phyloP scores from a whole-genome alignment of 2,113 vertebrate species.

The Anser brachyrhynchus region DNA sequence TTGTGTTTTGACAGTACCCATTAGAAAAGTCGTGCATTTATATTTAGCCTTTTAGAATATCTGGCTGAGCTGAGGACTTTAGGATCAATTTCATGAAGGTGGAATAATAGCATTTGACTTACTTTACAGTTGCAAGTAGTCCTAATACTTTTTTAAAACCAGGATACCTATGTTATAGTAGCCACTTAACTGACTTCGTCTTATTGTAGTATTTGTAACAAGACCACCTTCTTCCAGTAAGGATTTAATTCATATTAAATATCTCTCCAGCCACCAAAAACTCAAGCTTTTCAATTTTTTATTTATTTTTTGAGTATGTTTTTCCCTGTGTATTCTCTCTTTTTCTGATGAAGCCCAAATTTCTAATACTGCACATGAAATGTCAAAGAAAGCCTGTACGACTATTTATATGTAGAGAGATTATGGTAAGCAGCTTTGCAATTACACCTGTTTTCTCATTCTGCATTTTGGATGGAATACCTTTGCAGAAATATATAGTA shows the following conservation, averaged over 20 bases:
- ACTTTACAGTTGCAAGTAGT: neutral
- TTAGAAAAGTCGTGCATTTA: neutral
- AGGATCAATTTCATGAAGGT: neutral
- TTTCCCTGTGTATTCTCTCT: neutral
- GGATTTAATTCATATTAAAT: neutral
- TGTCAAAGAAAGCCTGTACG: neutral
- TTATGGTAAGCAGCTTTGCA: neutral
- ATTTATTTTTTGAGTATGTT: neutral
- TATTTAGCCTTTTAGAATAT: neutral
- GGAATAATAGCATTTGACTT: neutral
- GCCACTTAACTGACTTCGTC: neutral
- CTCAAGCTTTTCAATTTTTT: neutral
- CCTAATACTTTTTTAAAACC: neutral
- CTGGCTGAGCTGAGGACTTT: neutral
- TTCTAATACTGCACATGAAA: neutral
- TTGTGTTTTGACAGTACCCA: neutral
- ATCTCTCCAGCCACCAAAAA: neutral
- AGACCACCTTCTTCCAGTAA: neutral
- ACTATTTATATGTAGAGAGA: neutral
- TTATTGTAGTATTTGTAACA: neutral
- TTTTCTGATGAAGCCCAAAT: neutral
- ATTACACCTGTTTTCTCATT: neutral
- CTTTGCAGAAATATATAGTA: too few species aligned
- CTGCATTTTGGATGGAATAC: neutral
- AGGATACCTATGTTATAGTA: neutral